Percentiles rank a stretch among this genome's conserved stretches.
phyloP scores from a whole-genome alignment of 2,113 vertebrate genomes.

The Megaleporinus macrocephalus region DNA sequence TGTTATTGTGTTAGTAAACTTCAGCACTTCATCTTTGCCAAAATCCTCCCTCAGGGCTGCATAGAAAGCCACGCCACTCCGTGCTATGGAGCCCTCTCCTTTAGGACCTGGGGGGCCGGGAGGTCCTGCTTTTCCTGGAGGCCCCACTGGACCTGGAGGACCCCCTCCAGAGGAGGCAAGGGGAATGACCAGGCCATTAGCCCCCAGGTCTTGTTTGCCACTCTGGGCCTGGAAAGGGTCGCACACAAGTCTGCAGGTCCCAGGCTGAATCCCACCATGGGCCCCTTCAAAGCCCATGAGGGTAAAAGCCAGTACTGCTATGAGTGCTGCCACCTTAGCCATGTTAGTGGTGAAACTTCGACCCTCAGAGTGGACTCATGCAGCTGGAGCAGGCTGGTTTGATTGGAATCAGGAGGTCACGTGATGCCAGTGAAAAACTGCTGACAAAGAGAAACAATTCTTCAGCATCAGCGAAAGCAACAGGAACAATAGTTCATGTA shows the following conservation, averaged over 20 bases:
- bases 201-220: neutral
- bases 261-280: conserved; percentile 22
- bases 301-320: conserved; percentile 35
- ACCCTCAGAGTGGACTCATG: neutral
- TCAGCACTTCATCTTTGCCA: conserved; percentile 42
- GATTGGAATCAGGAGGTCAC: neutral
- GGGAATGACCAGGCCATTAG: conserved; percentile 55
- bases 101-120: conserved; percentile 41
- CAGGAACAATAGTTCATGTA: neutral
- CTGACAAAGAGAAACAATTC: neutral
- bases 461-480: conserved; percentile 35
- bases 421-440: conserved; percentile 26
- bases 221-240: conserved; percentile 47
- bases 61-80: conserved; percentile 45
- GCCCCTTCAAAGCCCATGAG: neutral
- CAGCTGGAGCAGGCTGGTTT: neutral
- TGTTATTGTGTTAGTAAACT: conserved; percentile 55
- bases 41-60: conserved; percentile 43
- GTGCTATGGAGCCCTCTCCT: neutral
- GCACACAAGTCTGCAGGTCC: conserved; percentile 57
- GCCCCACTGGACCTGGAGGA: conserved; percentile 39
- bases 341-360: conserved; percentile 26
- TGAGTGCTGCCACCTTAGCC: conserved; percentile 17
- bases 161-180: conserved; percentile 47
- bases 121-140: conserved; percentile 56